Evolutionary conservation across 2,888 invertebrate species (phyloP).

Genomic region (Zygothrica quintamaculata): DNA sequence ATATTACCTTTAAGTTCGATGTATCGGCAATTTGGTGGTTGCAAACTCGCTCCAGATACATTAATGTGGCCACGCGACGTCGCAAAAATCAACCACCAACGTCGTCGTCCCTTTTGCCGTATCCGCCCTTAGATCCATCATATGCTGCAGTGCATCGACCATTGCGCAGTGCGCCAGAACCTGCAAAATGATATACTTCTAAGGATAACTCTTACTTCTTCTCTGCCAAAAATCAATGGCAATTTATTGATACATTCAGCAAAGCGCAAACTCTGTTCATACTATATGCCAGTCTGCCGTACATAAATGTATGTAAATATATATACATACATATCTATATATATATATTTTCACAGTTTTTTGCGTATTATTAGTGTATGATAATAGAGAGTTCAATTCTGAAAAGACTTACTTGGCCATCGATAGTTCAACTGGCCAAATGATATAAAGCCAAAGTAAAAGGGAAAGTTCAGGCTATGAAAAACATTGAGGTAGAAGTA

Average conservation of each 20-base stretch:
- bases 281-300: conserved; percentile 6
- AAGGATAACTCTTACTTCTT: neutral
- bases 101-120: neutral
- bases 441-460: no score
- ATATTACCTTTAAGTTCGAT: conserved; percentile 41
- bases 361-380: no score
- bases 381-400: no score
- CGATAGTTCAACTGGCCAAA: no score
- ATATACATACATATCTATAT: neutral
- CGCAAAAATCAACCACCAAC: conserved; percentile 65
- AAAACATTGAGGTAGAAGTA: no score
- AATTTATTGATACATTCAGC: conserved; percentile 48
- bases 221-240: conserved; percentile 61
- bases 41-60: conserved; percentile 65
- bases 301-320: neutral
- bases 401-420: no score
- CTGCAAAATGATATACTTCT: conserved; percentile 18
- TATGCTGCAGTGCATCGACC: conserved; percentile 1
- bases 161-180: conserved; percentile 55
- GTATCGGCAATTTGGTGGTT: conserved; percentile 56
- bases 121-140: neutral
- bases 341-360: no score
- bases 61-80: conserved; percentile 47
- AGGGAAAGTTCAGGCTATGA: no score
- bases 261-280: conserved; percentile 65